Base-by-base conservation (phyloP, 2,797 vertebrate species). In the Nyctibius grandis region DNA sequence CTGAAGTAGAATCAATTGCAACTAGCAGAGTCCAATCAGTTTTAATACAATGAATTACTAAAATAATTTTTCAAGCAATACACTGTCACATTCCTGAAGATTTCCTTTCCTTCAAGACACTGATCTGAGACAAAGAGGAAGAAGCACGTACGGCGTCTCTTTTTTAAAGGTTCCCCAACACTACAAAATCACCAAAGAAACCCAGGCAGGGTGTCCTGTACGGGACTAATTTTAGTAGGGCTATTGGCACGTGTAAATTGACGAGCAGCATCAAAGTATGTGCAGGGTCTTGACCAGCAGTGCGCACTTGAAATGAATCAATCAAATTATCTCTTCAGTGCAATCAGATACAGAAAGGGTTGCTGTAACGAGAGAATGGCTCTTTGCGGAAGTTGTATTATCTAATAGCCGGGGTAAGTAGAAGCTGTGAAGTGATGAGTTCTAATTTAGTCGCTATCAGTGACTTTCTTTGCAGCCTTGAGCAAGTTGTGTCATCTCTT, bases 381-480 rank as follows among this genome's bases (percentile, higher is more conserved):
- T 88, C 61, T 81, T 73, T 5, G 22, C 1, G 42, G 90, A 91
- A 89, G 88, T 36, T 50, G 28, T 61, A 1, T 87, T 95, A 74
- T 92, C 91, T 92, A 72, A 69, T 33, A 84, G 65, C 74, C 45
- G 61, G 74, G 73, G 13, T 94, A 92, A 96, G 93, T 92, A 51
- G 94, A 95, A 94, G 94, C 84, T 96, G 96, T 92, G 94, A 96
- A 96, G 95, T 96, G 96, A 95, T 79, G 92, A 56, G 70, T 76
- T 94, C 92, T 92, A 72, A 79, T 93, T 91, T 87, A 74, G 68
- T 86, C 3, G 5, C 86, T 93, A 53, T 79, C 80, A 84, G 85
- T 78, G 94, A 69, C 90, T 95, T 97, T 91, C 94, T 91, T n/a
- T 90, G 91, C 95, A 94, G 94, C 93, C 92, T 84, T 95, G 50